Evolutionary conservation across 2,888 invertebrate genomes (phyloP).

Genomic region (Eremobia ochroleuca): DNA sequence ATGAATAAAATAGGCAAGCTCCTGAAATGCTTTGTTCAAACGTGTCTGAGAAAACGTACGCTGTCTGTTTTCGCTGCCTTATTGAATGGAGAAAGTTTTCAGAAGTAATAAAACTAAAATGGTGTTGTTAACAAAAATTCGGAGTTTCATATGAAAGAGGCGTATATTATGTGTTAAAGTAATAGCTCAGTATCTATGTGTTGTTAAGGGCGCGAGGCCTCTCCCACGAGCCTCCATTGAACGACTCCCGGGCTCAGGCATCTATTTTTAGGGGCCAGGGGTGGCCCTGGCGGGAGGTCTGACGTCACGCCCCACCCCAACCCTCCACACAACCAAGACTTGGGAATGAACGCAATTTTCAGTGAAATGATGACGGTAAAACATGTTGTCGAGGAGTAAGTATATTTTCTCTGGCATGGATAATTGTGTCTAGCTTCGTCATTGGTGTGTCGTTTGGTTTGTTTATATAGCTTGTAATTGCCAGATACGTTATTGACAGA

Average conservation of each 20-base stretch:
- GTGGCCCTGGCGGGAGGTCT: slow-evolving; percentile 70
- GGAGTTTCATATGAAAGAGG: slow-evolving; percentile 33
- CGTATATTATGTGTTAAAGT: slow-evolving; percentile 32
- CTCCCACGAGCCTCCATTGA: slow-evolving; percentile 82
- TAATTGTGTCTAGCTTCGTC: slow-evolving; percentile 73
- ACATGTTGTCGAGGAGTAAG: slow-evolving; percentile 73
- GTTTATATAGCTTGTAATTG: slow-evolving; percentile 32
- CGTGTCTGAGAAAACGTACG: slow-evolving; percentile 39
- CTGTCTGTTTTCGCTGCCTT: slow-evolving; percentile 36
- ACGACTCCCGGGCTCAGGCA: slow-evolving; percentile 84
- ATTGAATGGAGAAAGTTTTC: slow-evolving; percentile 60
- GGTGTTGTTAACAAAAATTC: slow-evolving; percentile 44
- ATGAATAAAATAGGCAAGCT: slow-evolving; percentile 56
- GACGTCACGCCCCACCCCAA: slow-evolving; percentile 76
- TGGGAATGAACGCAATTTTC: slow-evolving; percentile 76
- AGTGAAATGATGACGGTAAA: slow-evolving; percentile 72
- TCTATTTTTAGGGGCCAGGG: slow-evolving; percentile 88
- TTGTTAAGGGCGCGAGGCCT: slow-evolving; percentile 55
- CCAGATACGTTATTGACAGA: slow-evolving; percentile 28
- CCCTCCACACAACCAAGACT: slow-evolving; percentile 66
- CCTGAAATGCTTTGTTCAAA: slow-evolving; percentile 55
- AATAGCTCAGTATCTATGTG: slow-evolving; percentile 40
- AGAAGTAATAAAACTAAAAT: slow-evolving; percentile 56
- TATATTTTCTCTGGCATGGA: slow-evolving; percentile 73
- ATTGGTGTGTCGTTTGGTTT: slow-evolving; percentile 66